phyloP scores from a whole-genome alignment of 2,113 vertebrate species.

The Glaucidium brasilianum region DNA sequence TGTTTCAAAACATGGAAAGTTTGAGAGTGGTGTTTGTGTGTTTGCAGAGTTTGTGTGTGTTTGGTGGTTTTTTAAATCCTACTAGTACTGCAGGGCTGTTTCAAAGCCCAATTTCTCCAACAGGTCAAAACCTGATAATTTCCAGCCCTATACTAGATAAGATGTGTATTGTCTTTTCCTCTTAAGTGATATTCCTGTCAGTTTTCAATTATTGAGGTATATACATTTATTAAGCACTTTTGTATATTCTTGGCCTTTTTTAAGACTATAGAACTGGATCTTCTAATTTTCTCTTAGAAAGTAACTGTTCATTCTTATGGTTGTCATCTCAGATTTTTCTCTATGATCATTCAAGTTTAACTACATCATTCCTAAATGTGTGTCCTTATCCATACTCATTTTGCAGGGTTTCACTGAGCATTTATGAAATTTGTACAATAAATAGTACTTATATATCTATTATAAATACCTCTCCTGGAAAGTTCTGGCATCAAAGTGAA shows the following conservation, averaged over 20 bases:
- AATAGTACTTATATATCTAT: not conserved
- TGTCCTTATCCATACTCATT: not conserved
- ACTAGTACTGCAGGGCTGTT: not conserved
- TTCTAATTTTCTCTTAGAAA: not conserved
- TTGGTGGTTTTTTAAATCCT: not conserved
- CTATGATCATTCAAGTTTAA: not conserved
- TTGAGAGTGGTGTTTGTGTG: not conserved
- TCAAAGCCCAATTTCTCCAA: not conserved
- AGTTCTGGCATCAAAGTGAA: not conserved
- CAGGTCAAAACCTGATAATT: not conserved
- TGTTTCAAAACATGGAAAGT: not conserved
- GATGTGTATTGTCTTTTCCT: not conserved
- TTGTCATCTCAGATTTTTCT: not conserved
- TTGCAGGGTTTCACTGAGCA: not conserved
- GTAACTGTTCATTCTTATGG: not conserved
- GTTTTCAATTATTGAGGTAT: not conserved
- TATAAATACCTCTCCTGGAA: not conserved
- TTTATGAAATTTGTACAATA: not conserved
- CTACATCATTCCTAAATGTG: not conserved
- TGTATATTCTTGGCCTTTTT: not conserved
- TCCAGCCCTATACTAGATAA: not conserved
- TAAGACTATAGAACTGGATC: not conserved
- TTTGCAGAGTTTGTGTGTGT: not conserved
- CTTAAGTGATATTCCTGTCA: not conserved
- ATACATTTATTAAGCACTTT: not conserved